A percentile compares a stretch with the other conserved stretches of the same genome.
Conservation (phyloP, 2,113 vertebrate species). For the Brienomyrus brachyistius region DNA sequence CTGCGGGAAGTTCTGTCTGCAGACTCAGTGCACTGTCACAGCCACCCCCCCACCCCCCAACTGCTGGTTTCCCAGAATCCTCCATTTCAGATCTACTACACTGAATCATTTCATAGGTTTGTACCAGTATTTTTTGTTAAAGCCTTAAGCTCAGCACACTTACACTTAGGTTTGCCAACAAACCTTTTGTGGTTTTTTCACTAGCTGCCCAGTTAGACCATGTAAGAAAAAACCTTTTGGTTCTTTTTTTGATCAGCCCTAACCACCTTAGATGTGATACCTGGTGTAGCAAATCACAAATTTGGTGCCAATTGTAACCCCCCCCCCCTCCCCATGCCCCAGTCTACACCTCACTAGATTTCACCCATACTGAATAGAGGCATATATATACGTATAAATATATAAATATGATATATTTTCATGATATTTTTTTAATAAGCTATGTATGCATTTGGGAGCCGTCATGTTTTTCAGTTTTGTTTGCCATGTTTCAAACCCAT, state of each 20-base stretch:
- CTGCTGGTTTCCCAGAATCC: neutral
- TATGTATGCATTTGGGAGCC: constrained; percentile 46
- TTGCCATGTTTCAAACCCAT: constrained; percentile 27
- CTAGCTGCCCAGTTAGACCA: neutral
- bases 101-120: neutral
- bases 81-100: neutral
- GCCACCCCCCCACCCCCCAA: no score
- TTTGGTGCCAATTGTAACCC: constrained; percentile 24
- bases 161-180: neutral
- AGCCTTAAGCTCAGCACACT: constrained; percentile 4
- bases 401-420: constrained; percentile 46
- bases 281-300: constrained; percentile 11
- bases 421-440: constrained; percentile 58
- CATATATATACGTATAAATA: constrained; percentile 42
- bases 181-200: neutral
- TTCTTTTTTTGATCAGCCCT: neutral
- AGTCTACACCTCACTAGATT: constrained; percentile 14
- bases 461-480: constrained; percentile 42
- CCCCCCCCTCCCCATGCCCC: constrained; percentile 23
- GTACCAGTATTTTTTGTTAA: neutral
- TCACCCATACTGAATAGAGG: constrained; percentile 39
- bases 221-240: neutral
- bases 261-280: neutral
- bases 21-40: neutral
- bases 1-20: neutral